Base-by-base conservation (phyloP, 2,888 invertebrate genomes). In the Tetropium fuscum region DNA sequence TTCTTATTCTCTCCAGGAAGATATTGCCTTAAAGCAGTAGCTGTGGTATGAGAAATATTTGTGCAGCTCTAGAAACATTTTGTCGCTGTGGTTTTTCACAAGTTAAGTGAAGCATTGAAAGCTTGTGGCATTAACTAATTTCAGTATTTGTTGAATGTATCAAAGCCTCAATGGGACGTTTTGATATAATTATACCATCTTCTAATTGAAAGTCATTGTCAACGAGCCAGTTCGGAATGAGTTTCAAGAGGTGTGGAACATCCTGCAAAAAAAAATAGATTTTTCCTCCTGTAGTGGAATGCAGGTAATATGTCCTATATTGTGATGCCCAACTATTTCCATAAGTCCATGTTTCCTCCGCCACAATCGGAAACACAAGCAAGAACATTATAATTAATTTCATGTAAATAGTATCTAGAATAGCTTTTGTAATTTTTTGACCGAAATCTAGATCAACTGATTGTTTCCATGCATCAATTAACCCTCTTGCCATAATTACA, bases 331-430 rank as follows among this genome's bases (percentile, higher is more conserved):
- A 63, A 8, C 19, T 53, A 49, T 10, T 69, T 70, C 72, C 74
- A 74, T 5, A 75, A 43, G 27, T 71, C 66, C 22, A 67, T 32
- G 58, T 74, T 76, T n/a, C 66, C 57, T 10, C 67, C 69, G 8
- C 73, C 75, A 63, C 70, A 73, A 55, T 75, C 71, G 8, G 55
- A 63, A 0, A 70, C 69, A 59, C 68, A 70, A 0, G 70, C 73
- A 7, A 77, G 73, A 11, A 76, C 74, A 22, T 66, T 58, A 60
- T 69, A 76, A 6, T 59, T 59, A 6, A 67, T 59, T 11, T 49
- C 40, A 47, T 68, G 34, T 22, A 70, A 27, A 45, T 62, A 34
- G 1, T 22, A 48, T 22, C 6, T 16, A 71, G 56, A 57, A 74
- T 47, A n/a, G 61, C 19, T 55, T 65, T 53, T 13, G 73, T 75